Conservation (phyloP, 35 echinoderm and acorn worm species). For the Nesometra sesokonis region DNA sequence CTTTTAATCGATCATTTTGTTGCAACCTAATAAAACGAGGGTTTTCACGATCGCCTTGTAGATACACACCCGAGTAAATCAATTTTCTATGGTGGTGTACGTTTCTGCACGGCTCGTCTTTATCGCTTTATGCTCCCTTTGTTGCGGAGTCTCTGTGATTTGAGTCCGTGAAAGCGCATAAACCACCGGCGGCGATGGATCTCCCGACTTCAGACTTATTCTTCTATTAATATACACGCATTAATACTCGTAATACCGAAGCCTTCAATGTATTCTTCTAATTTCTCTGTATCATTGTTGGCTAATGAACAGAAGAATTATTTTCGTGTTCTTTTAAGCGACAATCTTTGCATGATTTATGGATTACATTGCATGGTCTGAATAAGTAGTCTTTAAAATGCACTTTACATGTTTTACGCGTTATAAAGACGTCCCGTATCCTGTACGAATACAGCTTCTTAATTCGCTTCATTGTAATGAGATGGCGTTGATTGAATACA, state of each 20-base stretch:
- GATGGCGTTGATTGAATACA: background rate
- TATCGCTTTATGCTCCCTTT: background rate
- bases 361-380: background rate
- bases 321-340: background rate
- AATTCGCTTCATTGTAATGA: background rate
- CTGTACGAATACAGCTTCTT: background rate
- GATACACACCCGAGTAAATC: background rate
- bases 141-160: background rate
- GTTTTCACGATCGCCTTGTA: background rate
- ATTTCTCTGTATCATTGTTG: background rate
- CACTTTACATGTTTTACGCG: background rate
- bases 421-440: background rate
- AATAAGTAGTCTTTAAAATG: conserved; percentile 1
- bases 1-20: background rate
- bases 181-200: background rate
- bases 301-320: background rate
- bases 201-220: background rate
- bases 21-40: background rate
- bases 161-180: background rate
- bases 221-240: background rate
- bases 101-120: background rate
- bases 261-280: background rate
- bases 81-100: background rate
- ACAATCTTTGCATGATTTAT: background rate
- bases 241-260: background rate